Conservation (phyloP, 2,888 invertebrate genomes). For the Zygothrica quintamaculata region DNA sequence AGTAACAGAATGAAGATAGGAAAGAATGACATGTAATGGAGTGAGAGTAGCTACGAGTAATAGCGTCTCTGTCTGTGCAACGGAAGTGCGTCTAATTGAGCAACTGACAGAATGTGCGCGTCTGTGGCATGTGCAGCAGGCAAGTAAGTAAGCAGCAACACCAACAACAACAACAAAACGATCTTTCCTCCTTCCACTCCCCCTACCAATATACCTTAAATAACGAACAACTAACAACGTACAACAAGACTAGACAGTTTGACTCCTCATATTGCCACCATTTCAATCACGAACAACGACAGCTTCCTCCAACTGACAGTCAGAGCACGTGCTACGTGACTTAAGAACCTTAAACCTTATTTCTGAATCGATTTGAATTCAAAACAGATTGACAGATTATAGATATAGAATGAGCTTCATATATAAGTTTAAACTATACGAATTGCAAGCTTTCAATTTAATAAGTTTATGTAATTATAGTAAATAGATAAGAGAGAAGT, state of each 20-base stretch:
- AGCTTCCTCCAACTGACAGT: slow-evolving; percentile 26
- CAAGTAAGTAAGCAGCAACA: slow-evolving; percentile 18
- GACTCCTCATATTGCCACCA: slow-evolving; percentile 17
- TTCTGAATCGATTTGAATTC: too few relatives aligned
- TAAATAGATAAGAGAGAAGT: too few relatives aligned
- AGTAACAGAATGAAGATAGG: not conserved
- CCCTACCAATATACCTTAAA: too few relatives aligned
- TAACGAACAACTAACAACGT: too few relatives aligned
- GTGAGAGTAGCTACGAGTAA: not conserved
- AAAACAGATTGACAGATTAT: too few relatives aligned
- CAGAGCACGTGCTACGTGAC: slow-evolving; percentile 61
- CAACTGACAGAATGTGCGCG: slow-evolving; percentile 69
- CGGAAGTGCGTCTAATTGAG: slow-evolving; percentile 79
- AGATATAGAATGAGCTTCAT: too few relatives aligned
- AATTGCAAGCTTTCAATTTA: too few relatives aligned
- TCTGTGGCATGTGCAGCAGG: slow-evolving; percentile 52
- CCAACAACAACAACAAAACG: slow-evolving; percentile 18
- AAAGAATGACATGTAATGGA: not conserved
- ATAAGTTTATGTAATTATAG: too few relatives aligned
- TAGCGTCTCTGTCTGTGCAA: slow-evolving; percentile 35
- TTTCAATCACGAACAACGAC: slow-evolving; percentile 40
- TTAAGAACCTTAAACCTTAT: slow-evolving; percentile 16
- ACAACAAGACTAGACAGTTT: slow-evolving; percentile 27
- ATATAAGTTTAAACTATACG: too few relatives aligned
- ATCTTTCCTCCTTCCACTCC: slow-evolving; percentile 8